Evolutionary conservation across 2,113 vertebrate species (phyloP).

Genomic region (Leptocoma aspasia): DNA sequence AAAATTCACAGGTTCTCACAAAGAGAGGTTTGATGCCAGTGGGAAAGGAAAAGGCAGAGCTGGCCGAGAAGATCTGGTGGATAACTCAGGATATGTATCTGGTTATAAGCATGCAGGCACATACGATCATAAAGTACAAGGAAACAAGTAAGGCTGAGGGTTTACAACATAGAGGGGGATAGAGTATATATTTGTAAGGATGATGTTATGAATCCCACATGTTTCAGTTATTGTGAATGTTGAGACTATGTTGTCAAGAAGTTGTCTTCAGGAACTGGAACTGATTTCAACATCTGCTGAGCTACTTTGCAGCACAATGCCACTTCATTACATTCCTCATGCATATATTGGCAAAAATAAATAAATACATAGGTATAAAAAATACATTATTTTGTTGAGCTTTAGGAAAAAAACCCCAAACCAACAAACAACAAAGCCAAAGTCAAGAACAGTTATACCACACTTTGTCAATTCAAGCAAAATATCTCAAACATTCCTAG

Average conservation of each 20-base stretch:
- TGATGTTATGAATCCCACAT: conserved; percentile 37
- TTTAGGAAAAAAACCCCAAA: neutral
- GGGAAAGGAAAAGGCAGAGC: conserved; percentile 93
- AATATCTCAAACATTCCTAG: conserved; percentile 59
- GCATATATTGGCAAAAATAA: conserved; percentile 48
- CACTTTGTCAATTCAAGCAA: neutral
- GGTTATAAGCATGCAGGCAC: conserved; percentile 94
- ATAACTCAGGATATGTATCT: conserved; percentile 90
- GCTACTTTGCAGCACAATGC: conserved; percentile 50
- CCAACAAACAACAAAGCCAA: neutral
- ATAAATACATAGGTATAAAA: neutral
- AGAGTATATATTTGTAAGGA: conserved; percentile 31
- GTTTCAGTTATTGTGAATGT: conserved; percentile 49
- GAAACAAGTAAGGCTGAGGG: conserved; percentile 70
- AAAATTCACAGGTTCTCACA: conserved; percentile 95
- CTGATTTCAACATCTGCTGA: conserved; percentile 62
- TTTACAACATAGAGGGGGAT: neutral
- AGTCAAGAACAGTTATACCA: neutral
- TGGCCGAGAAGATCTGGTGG: conserved; percentile 89
- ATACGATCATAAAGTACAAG: conserved; percentile 92
- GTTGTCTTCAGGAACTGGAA: conserved; percentile 67
- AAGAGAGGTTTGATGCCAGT: conserved; percentile 89
- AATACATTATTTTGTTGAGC: neutral
- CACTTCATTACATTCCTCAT: conserved; percentile 76
- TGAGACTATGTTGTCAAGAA: conserved; percentile 52